A percentile compares a stretch with the other conserved stretches of the same genome.
These are phyloP conservation scores for Chironomus riparius DNA, from an alignment of 2,888 invertebrate species.

Conservation along the genomic window DNA sequence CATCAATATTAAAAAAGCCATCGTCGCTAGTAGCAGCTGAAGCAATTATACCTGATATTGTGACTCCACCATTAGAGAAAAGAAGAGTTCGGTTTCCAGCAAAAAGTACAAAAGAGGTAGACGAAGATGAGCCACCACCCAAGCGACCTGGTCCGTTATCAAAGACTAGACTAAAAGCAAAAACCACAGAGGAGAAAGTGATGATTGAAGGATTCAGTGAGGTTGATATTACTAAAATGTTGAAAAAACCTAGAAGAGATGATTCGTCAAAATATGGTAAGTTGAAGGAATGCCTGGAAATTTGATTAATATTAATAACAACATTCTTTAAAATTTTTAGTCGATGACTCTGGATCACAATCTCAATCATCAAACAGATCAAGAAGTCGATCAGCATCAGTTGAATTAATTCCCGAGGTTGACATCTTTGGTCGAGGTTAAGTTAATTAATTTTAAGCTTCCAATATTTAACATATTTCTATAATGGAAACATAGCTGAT, in stretches of 20 bases:
- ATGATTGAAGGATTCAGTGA: slow-evolving; percentile 9
- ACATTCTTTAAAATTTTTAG: background rate
- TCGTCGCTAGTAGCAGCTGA: background rate
- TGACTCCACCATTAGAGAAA: background rate
- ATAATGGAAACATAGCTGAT: too few relatives aligned
- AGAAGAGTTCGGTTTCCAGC: background rate
- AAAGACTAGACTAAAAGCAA: background rate
- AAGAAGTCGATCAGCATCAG: slow-evolving; percentile 8
- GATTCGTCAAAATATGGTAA: background rate
- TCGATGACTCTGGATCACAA: background rate
- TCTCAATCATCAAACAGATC: background rate
- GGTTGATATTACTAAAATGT: slow-evolving; percentile 1
- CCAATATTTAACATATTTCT: background rate
- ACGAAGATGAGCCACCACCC: background rate
- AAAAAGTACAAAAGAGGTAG: background rate
- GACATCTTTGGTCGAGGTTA: slow-evolving; percentile 11
- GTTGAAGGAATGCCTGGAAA: background rate
- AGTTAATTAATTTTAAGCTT: background rate
- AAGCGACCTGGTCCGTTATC: background rate
- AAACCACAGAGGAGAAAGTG: background rate
- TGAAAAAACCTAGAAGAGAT: background rate
- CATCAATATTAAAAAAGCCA: background rate
- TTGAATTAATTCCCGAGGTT: slow-evolving; percentile 12
- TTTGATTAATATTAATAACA: background rate
- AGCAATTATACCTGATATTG: too few relatives aligned